Base-by-base conservation (phyloP, 2,113 vertebrate genomes). In the Beaufortia kweichowensis region DNA sequence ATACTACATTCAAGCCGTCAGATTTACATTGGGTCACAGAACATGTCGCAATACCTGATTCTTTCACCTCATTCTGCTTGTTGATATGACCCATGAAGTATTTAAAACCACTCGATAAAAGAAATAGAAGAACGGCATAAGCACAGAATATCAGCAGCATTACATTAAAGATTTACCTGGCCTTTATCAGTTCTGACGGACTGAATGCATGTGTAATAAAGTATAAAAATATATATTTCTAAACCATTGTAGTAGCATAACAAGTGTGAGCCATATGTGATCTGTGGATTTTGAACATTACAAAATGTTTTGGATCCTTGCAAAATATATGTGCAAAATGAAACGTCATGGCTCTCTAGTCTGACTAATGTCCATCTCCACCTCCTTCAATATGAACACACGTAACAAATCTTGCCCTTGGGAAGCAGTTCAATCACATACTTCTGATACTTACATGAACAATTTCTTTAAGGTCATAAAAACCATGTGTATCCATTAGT, bases 391-490 rank as follows among this genome's bases (percentile, higher is more conserved):
- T 28, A 46, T 55, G 28, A 28, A 55, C 29, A 46, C 26, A 28
- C 19, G 19, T 56, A 57, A 14, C 29, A 35, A 39, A 62, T 60
- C 29, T 63, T 24, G 14, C 50, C 35, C 50, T 61, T 28, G 48
- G 62, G 39, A 60, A n/a, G 64, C 29, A 7, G 53, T 57, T 70
- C 65, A 79, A 53, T 64, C 61, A 67, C 57, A 74, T 35, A 29
- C 39, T 26, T 61, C 3, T 50, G 23, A 71, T 50, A 31, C 48
- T 4, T 70, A 67, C 15, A 64, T 59, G 75, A 31, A 77, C 28
- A 29, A 77, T 77, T 77, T 50, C 46, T 35, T 67, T 33, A 29
- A 68, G 14, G 41, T 28, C 23, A 69, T 77, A 77, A 69, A 69
- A 65, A 41, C 72, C 60, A 79, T 65, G 41, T 75, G 60, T 11